phyloP scores from a whole-genome alignment of 2,797 vertebrate genomes.

The Valencia hispanica region DNA sequence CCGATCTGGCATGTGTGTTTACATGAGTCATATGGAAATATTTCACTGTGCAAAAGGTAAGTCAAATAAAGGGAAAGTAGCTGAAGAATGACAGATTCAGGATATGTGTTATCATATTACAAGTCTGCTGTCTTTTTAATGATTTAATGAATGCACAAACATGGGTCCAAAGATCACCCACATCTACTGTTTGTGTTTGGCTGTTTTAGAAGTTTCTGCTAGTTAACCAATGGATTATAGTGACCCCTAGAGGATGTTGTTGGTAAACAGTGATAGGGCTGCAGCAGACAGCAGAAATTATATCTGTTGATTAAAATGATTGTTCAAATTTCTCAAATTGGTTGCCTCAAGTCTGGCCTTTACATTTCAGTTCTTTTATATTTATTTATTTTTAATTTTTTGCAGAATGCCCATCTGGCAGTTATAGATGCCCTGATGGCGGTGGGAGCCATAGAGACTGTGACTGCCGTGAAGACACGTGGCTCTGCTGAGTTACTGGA shows the following conservation, averaged over 20 bases:
- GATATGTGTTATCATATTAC: constrained; percentile 48
- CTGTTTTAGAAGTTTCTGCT: constrained; percentile 41
- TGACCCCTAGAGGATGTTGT: constrained; percentile 69
- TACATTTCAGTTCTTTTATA: constrained; percentile 30
- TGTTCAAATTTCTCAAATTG: constrained; percentile 38
- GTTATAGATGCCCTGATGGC: constrained; percentile 90
- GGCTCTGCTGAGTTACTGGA: constrained; percentile 73
- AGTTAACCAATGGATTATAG: constrained; percentile 54
- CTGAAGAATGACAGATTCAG: constrained; percentile 46
- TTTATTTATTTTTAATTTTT: constrained; percentile 47
- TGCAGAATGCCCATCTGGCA: constrained; percentile 88
- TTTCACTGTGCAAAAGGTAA: constrained; percentile 29
- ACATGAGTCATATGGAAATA: constrained; percentile 66
- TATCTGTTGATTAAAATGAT: constrained; percentile 24
- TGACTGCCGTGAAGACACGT: constrained; percentile 74
- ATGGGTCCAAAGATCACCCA: constrained; percentile 66
- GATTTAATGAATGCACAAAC: constrained; percentile 64
- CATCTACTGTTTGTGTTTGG: constrained; percentile 33
- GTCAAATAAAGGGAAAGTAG: constrained; percentile 46
- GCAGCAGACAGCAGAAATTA: constrained; percentile 4
- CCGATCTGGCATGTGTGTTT: constrained; percentile 13
- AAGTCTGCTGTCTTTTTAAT: constrained; percentile 53
- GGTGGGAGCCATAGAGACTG: constrained; percentile 85
- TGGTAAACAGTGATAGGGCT: constrained; percentile 13
- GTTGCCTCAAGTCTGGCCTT: constrained; percentile 16